A percentile compares a stretch with the other conserved stretches of the same genome.
Evolutionary conservation across 2,113 vertebrate species (phyloP).

Genomic region (Tiliqua scincoides): DNA sequence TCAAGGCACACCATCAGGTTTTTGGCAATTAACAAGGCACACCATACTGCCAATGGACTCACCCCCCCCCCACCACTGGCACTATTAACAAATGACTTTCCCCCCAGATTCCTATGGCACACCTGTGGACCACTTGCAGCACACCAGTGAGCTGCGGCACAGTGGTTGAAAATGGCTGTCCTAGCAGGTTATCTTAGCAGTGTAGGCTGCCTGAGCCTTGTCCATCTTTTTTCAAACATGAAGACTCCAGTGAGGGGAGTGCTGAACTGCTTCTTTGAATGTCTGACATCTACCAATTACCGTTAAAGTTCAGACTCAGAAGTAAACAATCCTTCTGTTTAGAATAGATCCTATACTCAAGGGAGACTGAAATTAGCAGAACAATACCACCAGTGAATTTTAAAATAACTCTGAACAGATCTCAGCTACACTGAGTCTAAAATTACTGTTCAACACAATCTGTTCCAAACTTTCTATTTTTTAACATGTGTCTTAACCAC

Average conservation of each 20-base stretch:
- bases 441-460: not conserved
- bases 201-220: not conserved
- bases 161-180: too few species aligned
- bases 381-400: not conserved
- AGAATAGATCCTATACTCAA: not conserved
- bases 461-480: slow-evolving; percentile 40
- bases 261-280: not conserved
- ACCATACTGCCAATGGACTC: too few species aligned
- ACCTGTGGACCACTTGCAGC: too few species aligned
- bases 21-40: too few species aligned
- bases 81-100: too few species aligned
- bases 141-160: too few species aligned
- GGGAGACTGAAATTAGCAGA: not conserved
- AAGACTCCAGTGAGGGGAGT: not conserved
- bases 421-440: slow-evolving; percentile 15
- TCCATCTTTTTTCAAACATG: not conserved
- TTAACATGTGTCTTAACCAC: slow-evolving; percentile 22
- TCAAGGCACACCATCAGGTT: too few species aligned
- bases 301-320: not conserved
- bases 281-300: not conserved
- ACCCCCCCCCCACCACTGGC: too few species aligned
- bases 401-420: not conserved
- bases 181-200: not conserved
- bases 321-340: not conserved
- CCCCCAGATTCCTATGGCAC: too few species aligned